These are phyloP conservation scores for Acrossocheilus fasciatus DNA, from an alignment of 2,797 vertebrate genomes.

Conservation along the genomic window DNA sequence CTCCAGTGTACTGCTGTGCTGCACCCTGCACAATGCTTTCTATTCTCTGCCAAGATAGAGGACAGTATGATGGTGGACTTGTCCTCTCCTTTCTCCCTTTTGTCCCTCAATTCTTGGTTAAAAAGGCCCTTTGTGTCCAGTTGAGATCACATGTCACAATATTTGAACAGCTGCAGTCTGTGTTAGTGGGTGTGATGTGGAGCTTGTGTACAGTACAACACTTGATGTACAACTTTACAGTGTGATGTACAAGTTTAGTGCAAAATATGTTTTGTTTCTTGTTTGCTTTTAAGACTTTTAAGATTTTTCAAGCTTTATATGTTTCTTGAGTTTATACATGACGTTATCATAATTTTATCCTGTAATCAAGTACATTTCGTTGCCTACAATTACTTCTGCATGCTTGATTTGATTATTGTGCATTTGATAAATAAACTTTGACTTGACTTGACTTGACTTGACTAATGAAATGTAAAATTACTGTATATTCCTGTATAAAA, in stretches of 20 bases:
- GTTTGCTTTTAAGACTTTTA: neutral
- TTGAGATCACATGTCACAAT: slow-evolving; percentile 64
- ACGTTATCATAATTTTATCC: neutral
- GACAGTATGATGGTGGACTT: slow-evolving; percentile 44
- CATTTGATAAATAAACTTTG: neutral
- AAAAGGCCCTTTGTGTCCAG: slow-evolving; percentile 58
- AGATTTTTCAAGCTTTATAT: neutral
- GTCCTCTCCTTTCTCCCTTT: slow-evolving; percentile 55
- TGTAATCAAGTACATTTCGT: neutral
- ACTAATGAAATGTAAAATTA: neutral
- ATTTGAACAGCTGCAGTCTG: slow-evolving; percentile 65
- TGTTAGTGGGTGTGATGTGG: slow-evolving; percentile 47
- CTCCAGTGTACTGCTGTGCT: slow-evolving; percentile 25
- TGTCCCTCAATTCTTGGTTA: slow-evolving; percentile 49
- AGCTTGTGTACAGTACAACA: slow-evolving; percentile 34
- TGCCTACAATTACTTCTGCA: neutral
- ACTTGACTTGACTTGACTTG: neutral
- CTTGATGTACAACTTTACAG: slow-evolving; percentile 1
- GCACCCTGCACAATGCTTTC: slow-evolving; percentile 46
- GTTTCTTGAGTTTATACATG: neutral
- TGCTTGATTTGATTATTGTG: neutral
- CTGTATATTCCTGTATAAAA: neutral
- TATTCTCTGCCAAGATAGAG: slow-evolving; percentile 43
- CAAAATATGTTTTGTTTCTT: neutral
- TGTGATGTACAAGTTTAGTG: neutral